Evolutionary conservation across 2,888 invertebrate genomes (phyloP), one percentile per base, ranked within the genome.

Genomic region (Anticlea derivata): DNA sequence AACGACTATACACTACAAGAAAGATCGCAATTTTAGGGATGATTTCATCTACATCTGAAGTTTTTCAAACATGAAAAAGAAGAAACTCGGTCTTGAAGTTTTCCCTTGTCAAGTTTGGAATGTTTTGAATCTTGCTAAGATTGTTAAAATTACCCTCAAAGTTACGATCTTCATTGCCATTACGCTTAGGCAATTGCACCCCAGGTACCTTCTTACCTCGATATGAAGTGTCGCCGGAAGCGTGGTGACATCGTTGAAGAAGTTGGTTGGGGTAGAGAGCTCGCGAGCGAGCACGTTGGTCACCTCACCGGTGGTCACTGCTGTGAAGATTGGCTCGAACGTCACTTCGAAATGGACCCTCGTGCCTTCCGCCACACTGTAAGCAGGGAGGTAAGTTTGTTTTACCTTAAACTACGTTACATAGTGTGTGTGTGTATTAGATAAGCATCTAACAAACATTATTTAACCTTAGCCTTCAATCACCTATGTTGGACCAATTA

Each of bases 311-410:
- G 94, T 93, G 51, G 91, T 92, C 17, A 96, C 94, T 1, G 93
- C 87, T 7, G 93, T 93, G 62, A 93, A 92, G 55, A 94, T 93
- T 0, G 96, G 95, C 83, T 97, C 96, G 68, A 97, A 96, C 45
- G 95, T 94, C 44, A 97, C 92, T 73, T 96, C 96, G 75, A 97
- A 97, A 74, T 97, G 96, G 0, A 97, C 95, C 37, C 95, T 93
- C 43, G 96, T 90, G 55, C 96, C 95, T 50, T 65, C 49, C 11
- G 50, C 54, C 34, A 58, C 62, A 22, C 62, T 62, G 58, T n/a
- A 55, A 55, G 29, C 5, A 33, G 7, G 5, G 0, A 27, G 7
- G 38, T 27, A 5, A 27, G 4, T 20, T 7, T n/a, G n/a, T n/a
- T 2, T n/a, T 31, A 22, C 0, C 7, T 1, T 13, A 8, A 23